Percentiles rank a stretch among this genome's conserved stretches.
phyloP scores from a whole-genome alignment of 1,140 invertebrate genomes.

The Globodera rostochiensis region DNA sequence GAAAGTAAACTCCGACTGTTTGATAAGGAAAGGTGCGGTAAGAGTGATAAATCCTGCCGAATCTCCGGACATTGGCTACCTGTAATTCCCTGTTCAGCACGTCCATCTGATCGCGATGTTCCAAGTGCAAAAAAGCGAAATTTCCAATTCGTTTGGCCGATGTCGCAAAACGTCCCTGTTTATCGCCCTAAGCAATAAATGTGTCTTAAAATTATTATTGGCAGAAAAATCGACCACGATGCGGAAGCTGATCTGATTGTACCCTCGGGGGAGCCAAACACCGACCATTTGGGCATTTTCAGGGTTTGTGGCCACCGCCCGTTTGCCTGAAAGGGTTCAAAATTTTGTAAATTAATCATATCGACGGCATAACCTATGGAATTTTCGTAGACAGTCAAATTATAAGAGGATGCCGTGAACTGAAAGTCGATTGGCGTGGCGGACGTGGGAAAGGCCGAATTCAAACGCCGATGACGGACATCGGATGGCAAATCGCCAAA shows the following conservation, averaged over 20 bases:
- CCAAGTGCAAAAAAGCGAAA: slow-evolving; percentile 51
- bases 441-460: not conserved
- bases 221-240: slow-evolving; percentile 42
- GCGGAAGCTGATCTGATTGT: slow-evolving; percentile 48
- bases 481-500: not conserved
- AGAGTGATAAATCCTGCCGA: not conserved
- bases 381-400: slow-evolving; percentile 46
- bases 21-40: too few species aligned
- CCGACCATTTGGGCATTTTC: slow-evolving; percentile 42
- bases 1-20: slow-evolving; percentile 38
- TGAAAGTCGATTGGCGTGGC: slow-evolving; percentile 40
- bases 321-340: slow-evolving; percentile 3
- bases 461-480: not conserved
- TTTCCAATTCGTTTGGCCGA: slow-evolving; percentile 40
- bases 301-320: slow-evolving; percentile 7
- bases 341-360: slow-evolving; percentile 6
- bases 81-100: slow-evolving; percentile 51
- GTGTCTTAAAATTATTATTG: slow-evolving; percentile 10
- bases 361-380: slow-evolving; percentile 13
- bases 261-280: slow-evolving; percentile 46
- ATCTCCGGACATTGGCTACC: not conserved
- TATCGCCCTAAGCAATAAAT: slow-evolving; percentile 42
- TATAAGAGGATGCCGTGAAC: slow-evolving; percentile 49
- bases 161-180: slow-evolving; percentile 40
- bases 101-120: slow-evolving; percentile 41